phyloP scores from a whole-genome alignment of 2,113 vertebrate species.

The Antigone vipio region DNA sequence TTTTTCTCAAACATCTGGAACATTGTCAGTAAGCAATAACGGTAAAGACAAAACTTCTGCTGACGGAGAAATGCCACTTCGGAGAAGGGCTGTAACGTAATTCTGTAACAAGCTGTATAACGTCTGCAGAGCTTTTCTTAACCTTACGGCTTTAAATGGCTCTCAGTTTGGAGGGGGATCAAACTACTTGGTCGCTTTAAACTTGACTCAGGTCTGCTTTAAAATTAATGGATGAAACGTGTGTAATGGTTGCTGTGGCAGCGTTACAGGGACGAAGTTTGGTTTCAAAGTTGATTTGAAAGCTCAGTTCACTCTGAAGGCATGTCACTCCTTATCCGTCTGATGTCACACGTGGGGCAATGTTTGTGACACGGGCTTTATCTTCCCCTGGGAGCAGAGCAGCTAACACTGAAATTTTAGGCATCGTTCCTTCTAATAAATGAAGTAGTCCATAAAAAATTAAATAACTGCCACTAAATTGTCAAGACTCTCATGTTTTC shows the following conservation, averaged over 20 bases:
- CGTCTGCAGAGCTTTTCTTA: neutral
- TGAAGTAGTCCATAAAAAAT: neutral
- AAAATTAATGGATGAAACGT: neutral
- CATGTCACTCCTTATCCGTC: neutral
- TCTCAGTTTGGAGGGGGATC: neutral
- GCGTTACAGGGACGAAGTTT: neutral
- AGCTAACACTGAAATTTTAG: neutral
- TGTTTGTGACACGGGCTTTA: neutral
- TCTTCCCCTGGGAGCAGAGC: neutral
- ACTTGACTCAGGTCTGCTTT: fast-evolving
- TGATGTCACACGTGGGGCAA: fast-evolving
- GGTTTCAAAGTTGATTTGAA: neutral
- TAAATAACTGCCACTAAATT: neutral
- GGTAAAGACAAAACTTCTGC: fast-evolving
- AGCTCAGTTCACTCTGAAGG: neutral
- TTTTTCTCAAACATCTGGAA: neutral
- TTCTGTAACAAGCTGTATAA: too few species aligned
- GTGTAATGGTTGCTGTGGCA: neutral
- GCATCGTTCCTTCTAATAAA: neutral
- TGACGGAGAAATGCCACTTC: neutral
- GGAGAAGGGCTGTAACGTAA: neutral
- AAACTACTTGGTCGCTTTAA: neutral
- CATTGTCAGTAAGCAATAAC: neutral
- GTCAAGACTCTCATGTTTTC: neutral
- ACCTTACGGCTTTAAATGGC: neutral